Conservation (phyloP, 2,888 invertebrate genomes). For the Spodoptera littoralis region DNA sequence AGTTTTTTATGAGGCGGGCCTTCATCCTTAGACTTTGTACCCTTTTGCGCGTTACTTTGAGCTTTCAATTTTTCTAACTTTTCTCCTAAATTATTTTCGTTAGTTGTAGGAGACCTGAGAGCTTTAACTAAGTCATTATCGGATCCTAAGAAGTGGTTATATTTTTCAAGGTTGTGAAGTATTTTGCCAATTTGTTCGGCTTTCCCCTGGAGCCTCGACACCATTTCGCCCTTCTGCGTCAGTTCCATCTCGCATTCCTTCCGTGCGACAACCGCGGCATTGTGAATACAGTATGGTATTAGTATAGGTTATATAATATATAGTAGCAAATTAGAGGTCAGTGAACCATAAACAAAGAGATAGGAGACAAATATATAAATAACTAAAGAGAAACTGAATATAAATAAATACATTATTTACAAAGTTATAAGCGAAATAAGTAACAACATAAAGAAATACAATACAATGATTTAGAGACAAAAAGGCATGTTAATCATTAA, state of each 20-base stretch:
- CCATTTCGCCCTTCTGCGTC: slow-evolving; percentile 98
- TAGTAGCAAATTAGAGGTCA: slow-evolving; percentile 38
- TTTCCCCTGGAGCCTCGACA: slow-evolving; percentile 97
- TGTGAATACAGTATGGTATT: slow-evolving; percentile 84
- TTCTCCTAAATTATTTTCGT: slow-evolving; percentile 76
- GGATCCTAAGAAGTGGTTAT: slow-evolving; percentile 92
- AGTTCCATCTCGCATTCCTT: slow-evolving; percentile 98
- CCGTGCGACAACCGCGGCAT: slow-evolving; percentile 83
- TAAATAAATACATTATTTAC: slow-evolving; percentile 25
- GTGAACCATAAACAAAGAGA: slow-evolving; percentile 14
- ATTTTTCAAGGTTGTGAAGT: slow-evolving; percentile 96
- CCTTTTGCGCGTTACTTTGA: slow-evolving; percentile 81
- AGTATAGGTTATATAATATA: slow-evolving; percentile 70
- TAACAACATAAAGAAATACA: slow-evolving; percentile 24
- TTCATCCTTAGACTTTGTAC: slow-evolving; percentile 85
- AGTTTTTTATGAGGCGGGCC: slow-evolving; percentile 88
- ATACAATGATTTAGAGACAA: slow-evolving; percentile 32
- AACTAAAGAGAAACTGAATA: slow-evolving; percentile 14
- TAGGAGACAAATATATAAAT: slow-evolving; percentile 11
- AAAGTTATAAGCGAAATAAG: slow-evolving; percentile 15
- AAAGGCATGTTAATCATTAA: slow-evolving; percentile 44
- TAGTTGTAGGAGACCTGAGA: slow-evolving; percentile 83
- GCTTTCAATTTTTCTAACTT: slow-evolving; percentile 80
- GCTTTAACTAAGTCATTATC: slow-evolving; percentile 88
- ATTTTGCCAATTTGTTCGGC: slow-evolving; percentile 98